Base-by-base conservation (phyloP, 2,797 vertebrate genomes). In the Chelmon rostratus region DNA sequence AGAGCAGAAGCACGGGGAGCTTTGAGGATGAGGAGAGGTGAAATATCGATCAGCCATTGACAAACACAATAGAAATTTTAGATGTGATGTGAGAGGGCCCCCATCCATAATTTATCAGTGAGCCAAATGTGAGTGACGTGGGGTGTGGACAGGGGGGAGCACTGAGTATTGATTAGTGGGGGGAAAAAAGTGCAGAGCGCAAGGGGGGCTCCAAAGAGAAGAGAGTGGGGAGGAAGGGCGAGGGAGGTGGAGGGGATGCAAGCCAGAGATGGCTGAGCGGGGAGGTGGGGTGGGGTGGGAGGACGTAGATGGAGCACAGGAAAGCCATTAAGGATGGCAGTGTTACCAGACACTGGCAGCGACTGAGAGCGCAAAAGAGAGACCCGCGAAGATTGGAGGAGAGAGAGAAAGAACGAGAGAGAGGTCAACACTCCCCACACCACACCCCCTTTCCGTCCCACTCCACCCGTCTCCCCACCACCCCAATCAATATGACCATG, bases 1-100 rank as follows among this genome's bases (percentile, higher is more conserved):
- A 86, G 88, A 86, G 78, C 61, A 81, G 81, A 74, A 72, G 56
- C 77, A 66, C 42, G 57, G 87, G 78, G 37, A 84, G 91, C 93
- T 97, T 96, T 92, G 95, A 97, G 96, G 93, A 94, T 92, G 94
- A 93, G 91, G 92, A 90, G 92, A 97, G 92, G 95, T 93, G 95
- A 96, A 95, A 95, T 97, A 97, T 97, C 79, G 94, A 97, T 96
- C 96, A 97, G 93, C 93, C 95, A 97, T 97, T 97, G 97, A 96
- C 96, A 97, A 97, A 97, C 93, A 94, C 96, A 96, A 96, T 95
- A 97, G 97, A 97, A 97, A 98, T 97, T 95, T 96, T 97, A 97
- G 94, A 96, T 95, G 95, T 96, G 96, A 95, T 88, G 96, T 93
- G 93, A 96, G 96, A 95, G 95, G 95, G 93, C 84, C 79, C 79